Percentiles rank a stretch among this genome's conserved stretches.
Conservation (phyloP, 2,888 invertebrate species). For the Tubulanus polymorphus region DNA sequence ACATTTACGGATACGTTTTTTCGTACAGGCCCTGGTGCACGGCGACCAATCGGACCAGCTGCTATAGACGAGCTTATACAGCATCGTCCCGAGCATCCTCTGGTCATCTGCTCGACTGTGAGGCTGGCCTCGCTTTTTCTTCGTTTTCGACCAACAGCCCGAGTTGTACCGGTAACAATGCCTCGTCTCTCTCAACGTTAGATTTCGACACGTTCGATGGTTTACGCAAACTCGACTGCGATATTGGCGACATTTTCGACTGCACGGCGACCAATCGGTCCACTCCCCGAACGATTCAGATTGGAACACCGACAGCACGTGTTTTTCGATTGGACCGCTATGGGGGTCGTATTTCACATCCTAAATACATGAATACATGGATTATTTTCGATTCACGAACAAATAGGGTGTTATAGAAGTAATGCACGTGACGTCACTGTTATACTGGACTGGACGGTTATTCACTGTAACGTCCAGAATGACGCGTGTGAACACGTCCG, state of each 20-base stretch:
- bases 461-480: too few species aligned
- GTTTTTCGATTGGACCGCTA: too few species aligned
- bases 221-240: conserved; percentile 38
- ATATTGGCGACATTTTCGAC: conserved; percentile 44
- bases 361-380: too few species aligned
- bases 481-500: too few species aligned
- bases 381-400: too few species aligned
- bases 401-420: too few species aligned
- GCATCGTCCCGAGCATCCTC: conserved; percentile 32
- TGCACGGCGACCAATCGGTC: conserved; percentile 43
- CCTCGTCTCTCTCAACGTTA: conserved; percentile 41
- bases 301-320: too few species aligned
- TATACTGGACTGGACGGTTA: too few species aligned
- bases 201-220: conserved; percentile 34
- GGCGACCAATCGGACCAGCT: conserved; percentile 78
- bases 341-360: too few species aligned
- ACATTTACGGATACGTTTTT: conserved; percentile 72
- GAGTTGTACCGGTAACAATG: conserved; percentile 28
- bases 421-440: too few species aligned
- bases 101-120: conserved; percentile 10
- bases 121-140: conserved; percentile 18
- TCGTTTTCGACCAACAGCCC: conserved; percentile 21
- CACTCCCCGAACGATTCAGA: conserved; percentile 38
- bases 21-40: conserved; percentile 75
- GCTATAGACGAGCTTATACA: conserved; percentile 50